phyloP scores from a whole-genome alignment of 2,888 invertebrate genomes.

The Patella ulyssiponensis region DNA sequence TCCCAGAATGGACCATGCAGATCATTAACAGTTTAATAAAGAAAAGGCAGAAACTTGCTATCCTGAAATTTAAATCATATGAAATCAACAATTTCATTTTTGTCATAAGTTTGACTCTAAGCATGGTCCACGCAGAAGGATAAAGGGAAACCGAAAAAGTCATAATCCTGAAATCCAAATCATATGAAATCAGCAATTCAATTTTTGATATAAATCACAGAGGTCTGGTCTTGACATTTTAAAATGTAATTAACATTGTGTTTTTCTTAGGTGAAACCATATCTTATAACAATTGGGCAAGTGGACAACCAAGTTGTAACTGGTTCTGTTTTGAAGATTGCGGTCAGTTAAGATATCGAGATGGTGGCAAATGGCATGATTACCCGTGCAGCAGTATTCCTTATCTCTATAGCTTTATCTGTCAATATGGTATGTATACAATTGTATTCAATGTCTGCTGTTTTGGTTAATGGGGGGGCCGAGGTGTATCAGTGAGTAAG shows the following conservation, averaged over 20 bases:
- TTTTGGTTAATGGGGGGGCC: no score
- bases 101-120: no score
- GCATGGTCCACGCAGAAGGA: no score
- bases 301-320: slow-evolving; percentile 52
- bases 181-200: not conserved
- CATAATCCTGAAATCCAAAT: no score
- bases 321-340: slow-evolving; percentile 53
- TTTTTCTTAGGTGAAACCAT: slow-evolving; percentile 38
- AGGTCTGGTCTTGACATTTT: not conserved
- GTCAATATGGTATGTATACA: slow-evolving; percentile 48
- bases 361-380: slow-evolving; percentile 57
- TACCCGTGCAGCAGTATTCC: slow-evolving; percentile 46
- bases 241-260: not conserved
- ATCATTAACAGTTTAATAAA: no score
- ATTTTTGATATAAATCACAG: not conserved
- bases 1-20: no score
- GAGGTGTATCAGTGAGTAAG: no score
- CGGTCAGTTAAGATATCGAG: slow-evolving; percentile 45
- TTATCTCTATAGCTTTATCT: slow-evolving; percentile 46
- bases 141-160: no score
- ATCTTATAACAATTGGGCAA: slow-evolving; percentile 48
- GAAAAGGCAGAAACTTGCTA: no score
- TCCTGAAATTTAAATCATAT: no score
- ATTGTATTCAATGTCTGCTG: no score
- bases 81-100: no score